phyloP scores from a whole-genome alignment of 2,113 vertebrate species.

The Motacilla alba region DNA sequence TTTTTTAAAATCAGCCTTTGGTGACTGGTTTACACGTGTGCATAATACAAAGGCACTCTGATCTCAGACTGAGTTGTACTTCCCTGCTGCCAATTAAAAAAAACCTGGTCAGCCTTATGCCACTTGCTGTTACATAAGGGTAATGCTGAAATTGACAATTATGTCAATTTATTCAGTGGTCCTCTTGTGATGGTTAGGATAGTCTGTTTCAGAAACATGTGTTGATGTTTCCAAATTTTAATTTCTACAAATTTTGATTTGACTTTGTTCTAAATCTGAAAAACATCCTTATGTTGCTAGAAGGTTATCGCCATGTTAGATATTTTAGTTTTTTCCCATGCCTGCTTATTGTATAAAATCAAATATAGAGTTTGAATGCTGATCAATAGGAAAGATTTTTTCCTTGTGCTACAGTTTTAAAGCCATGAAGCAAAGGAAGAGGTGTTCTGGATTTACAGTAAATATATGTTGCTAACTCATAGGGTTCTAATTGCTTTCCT shows the following conservation, averaged over 20 bases:
- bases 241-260: neutral
- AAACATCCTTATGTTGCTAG: neutral
- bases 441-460: neutral
- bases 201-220: neutral
- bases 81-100: neutral
- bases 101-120: neutral
- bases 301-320: neutral
- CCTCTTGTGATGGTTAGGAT: neutral
- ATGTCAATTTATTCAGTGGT: neutral
- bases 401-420: neutral
- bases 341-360: neutral
- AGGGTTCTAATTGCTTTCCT: neutral
- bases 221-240: neutral
- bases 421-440: neutral
- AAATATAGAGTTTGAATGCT: neutral
- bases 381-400: neutral
- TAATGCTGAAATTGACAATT: neutral
- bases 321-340: neutral
- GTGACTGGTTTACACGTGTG: neutral
- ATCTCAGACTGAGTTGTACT: neutral
- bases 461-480: neutral
- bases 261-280: neutral
- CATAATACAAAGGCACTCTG: neutral
- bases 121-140: neutral
- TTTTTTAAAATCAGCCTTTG: neutral